Base-by-base conservation (phyloP, 2,113 vertebrate genomes). In the Proterorhinus semilunaris region DNA sequence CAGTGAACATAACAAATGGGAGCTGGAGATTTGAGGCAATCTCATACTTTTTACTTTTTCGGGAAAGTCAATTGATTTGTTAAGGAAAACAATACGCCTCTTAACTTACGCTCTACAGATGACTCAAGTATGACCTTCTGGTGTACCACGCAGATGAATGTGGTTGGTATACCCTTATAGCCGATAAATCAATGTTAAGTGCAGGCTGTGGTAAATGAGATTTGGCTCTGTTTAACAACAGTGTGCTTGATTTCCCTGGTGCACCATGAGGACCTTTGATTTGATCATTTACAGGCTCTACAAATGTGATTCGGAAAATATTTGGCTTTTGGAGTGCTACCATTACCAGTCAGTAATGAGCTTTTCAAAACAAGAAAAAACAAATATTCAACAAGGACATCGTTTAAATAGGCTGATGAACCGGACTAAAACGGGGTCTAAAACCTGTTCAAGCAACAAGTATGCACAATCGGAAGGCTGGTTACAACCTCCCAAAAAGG, bases 241-340 rank as follows among this genome's bases (percentile, higher is more conserved):
- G 69, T 65, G 51, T 21, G 4, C 68, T 75, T 79, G 58, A 83
- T 87, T 83, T 81, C 71, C 77, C 73, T 62, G 65, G 63, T 65
- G 78, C 71, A 42, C 46, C 53, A 65, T 79, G n/a, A 57, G 42
- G 42, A 58, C 27, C 55, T 58, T 58, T 58, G 55, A 58, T 58
- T 42, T 42, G 27, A 42, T 58, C 55, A 58, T 58, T 42, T 42
- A 15, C 17, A 42, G 17, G 17, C 2, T 42, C 21, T 58, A 58
- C 11, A 42, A 42, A 6, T 11, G 10, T 13, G 27, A 11, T 42
- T 42, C 10, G 6, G 10, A 42, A 58, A 58, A 42, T 58, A 42
- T 58, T 55, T 55, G 5, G 17, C 17, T 55, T 27, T 8, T 21
- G 53, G 21, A n/a, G 53, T 54, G 27, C 10, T 27, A 55, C 2